A percentile compares a stretch with the other conserved stretches of the same genome.
These are phyloP conservation scores for Leucophenga montana DNA, from an alignment of 2,888 invertebrate genomes.

Conservation along the genomic window DNA sequence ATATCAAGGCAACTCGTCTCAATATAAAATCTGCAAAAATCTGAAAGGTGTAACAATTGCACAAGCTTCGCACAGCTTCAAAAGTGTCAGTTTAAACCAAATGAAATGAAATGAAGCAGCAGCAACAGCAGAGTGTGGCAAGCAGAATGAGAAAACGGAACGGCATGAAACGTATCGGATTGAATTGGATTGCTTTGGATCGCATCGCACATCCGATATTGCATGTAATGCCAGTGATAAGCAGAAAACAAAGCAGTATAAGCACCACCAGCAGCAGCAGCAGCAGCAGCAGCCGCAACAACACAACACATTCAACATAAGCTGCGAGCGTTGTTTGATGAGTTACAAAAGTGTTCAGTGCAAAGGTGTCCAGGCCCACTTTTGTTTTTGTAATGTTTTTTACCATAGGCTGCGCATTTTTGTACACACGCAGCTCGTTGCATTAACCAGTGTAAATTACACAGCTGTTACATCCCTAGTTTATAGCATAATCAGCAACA, in stretches of 20 bases:
- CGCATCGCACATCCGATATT: slow-evolving; percentile 18
- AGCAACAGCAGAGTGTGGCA: slow-evolving; percentile 29
- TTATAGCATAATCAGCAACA: no score
- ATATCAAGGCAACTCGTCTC: slow-evolving; percentile 34
- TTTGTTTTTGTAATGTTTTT: no score
- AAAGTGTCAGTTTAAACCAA: no score
- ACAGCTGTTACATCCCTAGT: no score
- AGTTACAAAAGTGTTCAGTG: no score
- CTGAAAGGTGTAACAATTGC: slow-evolving; percentile 63
- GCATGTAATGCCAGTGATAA: slow-evolving; percentile 12
- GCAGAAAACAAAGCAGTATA: no score
- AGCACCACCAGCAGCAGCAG: not conserved
- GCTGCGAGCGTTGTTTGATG: no score
- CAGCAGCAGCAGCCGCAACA: not conserved
- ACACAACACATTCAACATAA: not conserved
- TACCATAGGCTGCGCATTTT: no score
- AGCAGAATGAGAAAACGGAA: slow-evolving; percentile 36
- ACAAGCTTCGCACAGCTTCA: not conserved
- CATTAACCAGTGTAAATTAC: no score
- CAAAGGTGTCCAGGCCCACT: no score
- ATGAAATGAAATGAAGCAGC: slow-evolving; percentile 51
- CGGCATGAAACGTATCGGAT: not conserved
- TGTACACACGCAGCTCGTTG: no score
- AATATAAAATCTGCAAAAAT: slow-evolving; percentile 67
- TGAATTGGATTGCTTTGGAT: not conserved